phyloP scores from a whole-genome alignment of 1,140 invertebrate species.

The Drosophila bipectinata region DNA sequence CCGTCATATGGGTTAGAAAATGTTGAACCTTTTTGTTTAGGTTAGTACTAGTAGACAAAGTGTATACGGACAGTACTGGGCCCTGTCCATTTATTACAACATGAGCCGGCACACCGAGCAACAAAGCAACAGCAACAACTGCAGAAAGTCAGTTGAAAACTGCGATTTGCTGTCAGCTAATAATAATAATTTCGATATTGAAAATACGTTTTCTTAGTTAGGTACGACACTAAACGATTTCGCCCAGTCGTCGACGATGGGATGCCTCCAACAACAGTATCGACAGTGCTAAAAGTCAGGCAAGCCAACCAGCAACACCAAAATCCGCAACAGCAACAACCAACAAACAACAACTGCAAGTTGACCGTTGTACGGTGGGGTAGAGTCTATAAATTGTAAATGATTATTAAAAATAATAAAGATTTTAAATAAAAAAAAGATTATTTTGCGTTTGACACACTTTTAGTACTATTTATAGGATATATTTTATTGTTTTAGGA shows the following conservation, averaged over 20 bases:
- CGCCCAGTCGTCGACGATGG: constrained; percentile 61
- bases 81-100: constrained; percentile 78
- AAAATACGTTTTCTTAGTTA: constrained; percentile 83
- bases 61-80: constrained; percentile 58
- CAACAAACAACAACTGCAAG: constrained; percentile 14
- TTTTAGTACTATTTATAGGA: no score
- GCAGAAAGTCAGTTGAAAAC: constrained; percentile 71
- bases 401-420: background rate
- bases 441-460: no score
- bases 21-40: constrained; percentile 46
- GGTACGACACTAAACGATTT: constrained; percentile 82
- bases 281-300: constrained; percentile 76
- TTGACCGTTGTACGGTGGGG: constrained; percentile 12
- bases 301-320: constrained; percentile 51
- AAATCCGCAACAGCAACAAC: constrained; percentile 15
- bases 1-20: constrained; percentile 8
- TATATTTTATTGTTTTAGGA: background rate
- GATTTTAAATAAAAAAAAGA: background rate
- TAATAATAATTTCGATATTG: constrained; percentile 83
- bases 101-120: constrained; percentile 63
- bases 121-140: constrained; percentile 34
- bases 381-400: background rate
- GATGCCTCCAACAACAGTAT: constrained; percentile 18
- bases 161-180: constrained; percentile 83
- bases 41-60: constrained; percentile 66